Evolutionary conservation across 1,140 invertebrate genomes (phyloP).

Genomic region (Drosophila saltans): DNA sequence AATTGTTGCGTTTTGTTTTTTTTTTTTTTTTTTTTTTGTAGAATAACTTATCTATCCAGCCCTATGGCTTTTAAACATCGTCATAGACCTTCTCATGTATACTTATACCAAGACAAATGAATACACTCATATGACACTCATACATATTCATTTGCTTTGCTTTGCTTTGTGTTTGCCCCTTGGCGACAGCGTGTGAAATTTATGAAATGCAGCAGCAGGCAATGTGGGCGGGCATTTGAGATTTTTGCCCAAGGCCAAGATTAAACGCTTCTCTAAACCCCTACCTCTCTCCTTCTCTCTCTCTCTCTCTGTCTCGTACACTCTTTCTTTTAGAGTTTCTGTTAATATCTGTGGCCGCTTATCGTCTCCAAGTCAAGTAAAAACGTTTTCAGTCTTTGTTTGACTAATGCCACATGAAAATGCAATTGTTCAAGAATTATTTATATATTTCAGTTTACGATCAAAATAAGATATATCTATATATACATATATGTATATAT

Average conservation of each 20-base stretch:
- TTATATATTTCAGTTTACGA: background rate
- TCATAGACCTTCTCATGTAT: constrained; percentile 7
- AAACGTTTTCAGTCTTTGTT: constrained; percentile 56
- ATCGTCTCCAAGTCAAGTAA: constrained; percentile 19
- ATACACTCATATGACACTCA: constrained; percentile 18
- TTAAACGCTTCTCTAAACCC: constrained; percentile 18
- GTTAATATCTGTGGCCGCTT: constrained; percentile 38
- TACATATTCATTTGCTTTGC: constrained; percentile 19
- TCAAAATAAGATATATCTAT: no score
- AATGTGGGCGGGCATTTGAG: constrained; percentile 29
- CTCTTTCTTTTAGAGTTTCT: constrained; percentile 23
- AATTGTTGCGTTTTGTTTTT: no score
- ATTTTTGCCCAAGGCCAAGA: constrained; percentile 55
- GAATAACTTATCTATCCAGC: background rate
- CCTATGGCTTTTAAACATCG: constrained; percentile 4
- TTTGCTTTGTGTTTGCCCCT: constrained; percentile 28
- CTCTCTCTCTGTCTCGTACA: constrained; percentile 26
- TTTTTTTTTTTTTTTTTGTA: no score
- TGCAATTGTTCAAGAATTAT: constrained; percentile 54
- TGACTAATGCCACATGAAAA: constrained; percentile 66
- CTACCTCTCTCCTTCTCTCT: background rate
- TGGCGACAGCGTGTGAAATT: constrained; percentile 72
- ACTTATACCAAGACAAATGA: constrained; percentile 14
- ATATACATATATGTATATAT: background rate
- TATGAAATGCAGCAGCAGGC: constrained; percentile 54